phyloP scores from a whole-genome alignment of 2,888 invertebrate genomes.

The Xestia xanthographa region DNA sequence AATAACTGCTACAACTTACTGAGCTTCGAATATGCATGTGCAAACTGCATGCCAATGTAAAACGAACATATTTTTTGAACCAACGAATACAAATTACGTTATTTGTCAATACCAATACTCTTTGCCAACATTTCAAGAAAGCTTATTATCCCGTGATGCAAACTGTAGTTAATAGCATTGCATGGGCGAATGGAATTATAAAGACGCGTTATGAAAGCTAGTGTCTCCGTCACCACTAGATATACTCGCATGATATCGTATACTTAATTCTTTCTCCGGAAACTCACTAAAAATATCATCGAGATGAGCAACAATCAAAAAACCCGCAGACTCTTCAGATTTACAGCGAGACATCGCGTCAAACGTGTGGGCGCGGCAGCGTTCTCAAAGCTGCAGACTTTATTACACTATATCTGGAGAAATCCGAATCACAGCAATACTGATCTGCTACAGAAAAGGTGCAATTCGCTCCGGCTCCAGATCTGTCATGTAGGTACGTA shows the following conservation, averaged over 20 bases:
- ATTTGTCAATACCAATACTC: slow-evolving; percentile 12
- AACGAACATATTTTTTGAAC: slow-evolving; percentile 4
- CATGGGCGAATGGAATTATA: slow-evolving; percentile 7
- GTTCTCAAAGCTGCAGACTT: slow-evolving; percentile 50
- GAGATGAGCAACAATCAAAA: slow-evolving; percentile 65
- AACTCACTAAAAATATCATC: slow-evolving; percentile 63
- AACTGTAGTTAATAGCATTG: slow-evolving; percentile 1
- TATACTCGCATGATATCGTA: slow-evolving; percentile 29
- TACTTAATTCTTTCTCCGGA: slow-evolving; percentile 53
- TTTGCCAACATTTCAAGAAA: slow-evolving; percentile 16
- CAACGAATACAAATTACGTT: not conserved
- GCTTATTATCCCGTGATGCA: slow-evolving; percentile 9
- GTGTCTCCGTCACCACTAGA: slow-evolving; percentile 35
- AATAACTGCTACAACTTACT: slow-evolving; percentile 66
- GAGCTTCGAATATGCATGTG: slow-evolving; percentile 38
- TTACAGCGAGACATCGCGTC: slow-evolving; percentile 58
- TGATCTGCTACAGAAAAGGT: slow-evolving; percentile 33
- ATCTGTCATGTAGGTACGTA: slow-evolving; percentile 4
- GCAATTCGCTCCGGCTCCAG: slow-evolving; percentile 15
- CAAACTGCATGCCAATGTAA: slow-evolving; percentile 25
- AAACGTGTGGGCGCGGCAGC: slow-evolving; percentile 54
- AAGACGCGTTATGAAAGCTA: slow-evolving; percentile 10
- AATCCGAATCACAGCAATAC: slow-evolving; percentile 37
- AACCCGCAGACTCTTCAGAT: slow-evolving; percentile 61
- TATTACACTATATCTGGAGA: slow-evolving; percentile 46